phyloP scores from a whole-genome alignment of 2,113 vertebrate genomes.

The Fulmarus glacialis region DNA sequence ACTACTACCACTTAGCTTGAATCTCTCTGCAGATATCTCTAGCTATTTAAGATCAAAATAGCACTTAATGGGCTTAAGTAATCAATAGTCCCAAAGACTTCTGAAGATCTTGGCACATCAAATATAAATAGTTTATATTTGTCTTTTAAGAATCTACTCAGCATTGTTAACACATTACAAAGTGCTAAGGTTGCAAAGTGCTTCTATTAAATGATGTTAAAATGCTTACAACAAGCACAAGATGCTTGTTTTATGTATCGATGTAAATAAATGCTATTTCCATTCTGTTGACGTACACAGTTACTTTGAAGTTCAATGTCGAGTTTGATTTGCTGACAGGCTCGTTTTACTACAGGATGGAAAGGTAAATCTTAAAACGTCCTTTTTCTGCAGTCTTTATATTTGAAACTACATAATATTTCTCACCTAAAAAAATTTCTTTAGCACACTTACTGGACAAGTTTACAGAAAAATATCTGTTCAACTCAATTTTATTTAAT shows the following conservation, averaged over 20 bases:
- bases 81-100: constrained; percentile 81
- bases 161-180: constrained; percentile 67
- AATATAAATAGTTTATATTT: constrained; percentile 86
- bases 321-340: background rate
- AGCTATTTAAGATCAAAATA: constrained; percentile 78
- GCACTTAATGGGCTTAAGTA: constrained; percentile 75
- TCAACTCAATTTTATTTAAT: background rate
- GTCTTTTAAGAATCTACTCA: constrained; percentile 65
- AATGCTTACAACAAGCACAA: background rate
- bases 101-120: constrained; percentile 77
- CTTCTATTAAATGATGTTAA: constrained; percentile 72
- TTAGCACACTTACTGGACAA: background rate
- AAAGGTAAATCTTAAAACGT: background rate
- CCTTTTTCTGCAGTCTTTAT: background rate
- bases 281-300: background rate
- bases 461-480: constrained; percentile 28
- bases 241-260: background rate
- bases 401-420: constrained; percentile 17
- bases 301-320: background rate
- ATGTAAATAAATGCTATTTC: constrained; percentile 26
- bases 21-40: constrained; percentile 53
- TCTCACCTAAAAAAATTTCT: background rate
- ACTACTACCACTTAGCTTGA: background rate
- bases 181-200: constrained; percentile 52
- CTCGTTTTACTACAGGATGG: background rate